Evolutionary conservation across 23 tunicate genomes (phyloP), one percentile per base, ranked within the genome.

Genomic region (Trididemnum nubilum): DNA sequence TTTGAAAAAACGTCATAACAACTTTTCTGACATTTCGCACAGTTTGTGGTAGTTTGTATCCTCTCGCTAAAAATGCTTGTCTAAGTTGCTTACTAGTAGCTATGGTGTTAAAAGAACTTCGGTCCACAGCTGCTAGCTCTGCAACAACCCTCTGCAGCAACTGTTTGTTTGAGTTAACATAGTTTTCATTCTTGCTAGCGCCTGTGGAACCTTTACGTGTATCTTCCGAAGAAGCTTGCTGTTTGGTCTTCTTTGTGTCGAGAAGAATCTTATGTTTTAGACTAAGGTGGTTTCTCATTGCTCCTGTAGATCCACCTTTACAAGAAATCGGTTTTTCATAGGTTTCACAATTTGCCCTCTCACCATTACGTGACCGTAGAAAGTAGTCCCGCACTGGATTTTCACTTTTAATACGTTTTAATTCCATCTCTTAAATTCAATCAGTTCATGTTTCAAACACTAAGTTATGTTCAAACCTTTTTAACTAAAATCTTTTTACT

Each of bases 1-100:
- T 50, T 82, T 82, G 85, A 23, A 35, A 82, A 82, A 82, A 82
- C 27, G 25, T 72, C 80, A 82, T 82, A 34, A 82, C 34, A 73
- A 83, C 34, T 22, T 33, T 83, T 76, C 88, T 84, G 63, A 84
- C 88, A 84, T 76, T 76, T 76, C 59, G 82, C 73, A 57, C 82
- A 1, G 88, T 84, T 63, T 84, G 88, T 57, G 82, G 88, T 60
- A 84, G 74, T 23, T 84, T 84, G 88, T 84, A 84, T 26, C 82
- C 76, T 76, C 88, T 84, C 36, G 86, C 79, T 29, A 54, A 38
- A 82, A 82, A 82, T 71, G 86, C 84, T 80, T 80, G 84, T 80
- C 74, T 64, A 4, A 64, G 76, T 80, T 80, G 84, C 79, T 82
- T 82, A 49, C 86, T 82, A 34, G 86, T 71, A 82, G 86, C 79